Evolutionary conservation across 2,888 invertebrate species (phyloP), one percentile per base, ranked within the genome.

Genomic region (Thymelicus acteon): DNA sequence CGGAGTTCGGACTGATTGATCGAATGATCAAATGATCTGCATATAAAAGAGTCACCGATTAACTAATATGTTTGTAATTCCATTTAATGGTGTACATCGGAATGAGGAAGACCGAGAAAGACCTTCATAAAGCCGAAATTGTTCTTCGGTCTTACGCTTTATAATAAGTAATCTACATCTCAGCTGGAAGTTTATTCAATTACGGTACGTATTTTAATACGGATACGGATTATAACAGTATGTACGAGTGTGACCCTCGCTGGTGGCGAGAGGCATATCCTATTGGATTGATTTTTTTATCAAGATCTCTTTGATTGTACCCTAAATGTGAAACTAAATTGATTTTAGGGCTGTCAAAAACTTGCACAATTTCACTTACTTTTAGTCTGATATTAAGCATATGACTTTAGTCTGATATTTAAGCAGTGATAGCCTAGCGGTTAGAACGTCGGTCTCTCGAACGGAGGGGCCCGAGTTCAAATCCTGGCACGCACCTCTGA

Each of bases 91-190:
- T 49, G n/a, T 12, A 44, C 39, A 19, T 44, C 15, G 72, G 72
- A 74, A 74, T 73, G 74, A 74, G 74, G 74, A 73, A 74, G 73
- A 73, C 8, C 10, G 31, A 67, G 39, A 10, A 49, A 48, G 67
- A 54, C 72, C 69, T 74, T 74, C 67, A 15, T 64, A 49, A 39
- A 66, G 69, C 60, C 60, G 60, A 67, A 60, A 67, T 61, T 52
- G 52, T 52, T 67, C 40, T 31, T 60, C 8, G 66, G 40, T 67
- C 39, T 60, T 67, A 48, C 60, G 49, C 49, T 52, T 39, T 19
- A 60, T 31, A 13, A 49, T 49, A 58, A 66, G 31, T 19, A 61
- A 67, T 67, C 67, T 61, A 39, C 44, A 40, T 61, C 15, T 60
- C 49, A 52, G 15, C 39, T 15, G 40, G n/a, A 10, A 61, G 40